A percentile compares a stretch with the other conserved stretches of the same genome.
These are phyloP conservation scores for Furcifer pardalis DNA, from an alignment of 2,797 vertebrate species.

Conservation along the genomic window DNA sequence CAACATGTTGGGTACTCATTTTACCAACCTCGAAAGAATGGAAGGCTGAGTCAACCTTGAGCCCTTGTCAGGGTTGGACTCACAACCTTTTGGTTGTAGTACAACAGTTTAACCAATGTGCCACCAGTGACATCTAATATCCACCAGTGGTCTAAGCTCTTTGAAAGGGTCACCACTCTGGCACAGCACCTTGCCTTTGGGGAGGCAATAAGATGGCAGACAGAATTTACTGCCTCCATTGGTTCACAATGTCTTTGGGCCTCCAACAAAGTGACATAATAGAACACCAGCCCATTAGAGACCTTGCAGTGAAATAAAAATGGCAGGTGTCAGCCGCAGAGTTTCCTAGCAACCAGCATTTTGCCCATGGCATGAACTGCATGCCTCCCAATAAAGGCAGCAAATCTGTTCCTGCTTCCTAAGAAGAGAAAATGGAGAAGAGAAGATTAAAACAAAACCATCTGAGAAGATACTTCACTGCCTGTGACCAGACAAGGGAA, in stretches of 20 bases:
- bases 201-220: too few relatives aligned
- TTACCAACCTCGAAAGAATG: too few relatives aligned
- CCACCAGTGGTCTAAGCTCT: not conserved
- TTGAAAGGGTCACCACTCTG: not conserved
- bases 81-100: too few relatives aligned
- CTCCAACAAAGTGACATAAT: not conserved
- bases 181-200: too few relatives aligned
- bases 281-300: not conserved
- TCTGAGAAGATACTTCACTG: not conserved
- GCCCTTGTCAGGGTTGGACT: too few relatives aligned
- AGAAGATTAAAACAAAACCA: not conserved
- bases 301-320: not conserved
- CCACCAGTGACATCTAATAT: not conserved
- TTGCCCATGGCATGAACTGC: not conserved
- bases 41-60: too few relatives aligned
- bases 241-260: not conserved
- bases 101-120: too few relatives aligned
- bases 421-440: not conserved
- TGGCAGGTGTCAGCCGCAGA: not conserved
- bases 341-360: not conserved
- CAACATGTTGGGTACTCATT: too few relatives aligned
- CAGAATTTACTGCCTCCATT: not conserved
- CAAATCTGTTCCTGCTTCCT: not conserved
- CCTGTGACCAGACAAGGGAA: not conserved
- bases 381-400: not conserved